A percentile compares a stretch with the other conserved stretches of the same genome.
Conservation (phyloP, 2,113 vertebrate genomes). For the Mellivora capensis region DNA sequence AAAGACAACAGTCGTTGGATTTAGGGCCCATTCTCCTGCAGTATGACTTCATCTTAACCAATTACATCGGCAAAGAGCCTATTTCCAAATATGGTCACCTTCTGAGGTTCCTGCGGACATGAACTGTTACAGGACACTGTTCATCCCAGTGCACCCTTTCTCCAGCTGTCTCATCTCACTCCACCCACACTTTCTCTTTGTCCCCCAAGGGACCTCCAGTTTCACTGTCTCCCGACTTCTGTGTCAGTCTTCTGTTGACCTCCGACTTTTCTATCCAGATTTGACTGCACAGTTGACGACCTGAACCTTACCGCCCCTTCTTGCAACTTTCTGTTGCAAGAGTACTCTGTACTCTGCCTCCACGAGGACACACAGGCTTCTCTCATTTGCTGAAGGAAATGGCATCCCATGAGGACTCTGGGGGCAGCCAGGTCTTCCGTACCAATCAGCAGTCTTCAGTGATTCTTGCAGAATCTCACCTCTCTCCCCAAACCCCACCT, state of each 20-base stretch:
- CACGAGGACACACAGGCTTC: neutral
- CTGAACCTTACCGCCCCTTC: neutral
- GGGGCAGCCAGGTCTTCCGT: rapidly evolving
- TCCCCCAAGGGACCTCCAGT: neutral
- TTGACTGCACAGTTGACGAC: neutral
- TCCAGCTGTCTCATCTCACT: neutral
- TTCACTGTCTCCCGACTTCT: neutral
- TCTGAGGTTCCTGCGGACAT: neutral
- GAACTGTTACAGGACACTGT: neutral
- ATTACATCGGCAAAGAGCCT: neutral
- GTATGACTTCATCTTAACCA: neutral
- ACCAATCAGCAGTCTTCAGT: neutral
- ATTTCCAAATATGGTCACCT: neutral
- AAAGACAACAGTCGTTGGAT: neutral
- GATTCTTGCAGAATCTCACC: neutral
- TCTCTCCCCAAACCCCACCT: neutral
- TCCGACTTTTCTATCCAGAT: neutral
- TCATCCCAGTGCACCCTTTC: neutral
- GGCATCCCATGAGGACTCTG: neutral
- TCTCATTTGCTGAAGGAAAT: neutral
- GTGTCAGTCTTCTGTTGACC: neutral
- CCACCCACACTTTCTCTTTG: neutral
- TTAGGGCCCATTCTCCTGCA: neutral
- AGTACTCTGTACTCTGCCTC: neutral
- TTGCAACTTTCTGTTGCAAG: neutral